Evolutionary conservation across 2,113 vertebrate species (phyloP).

Genomic region (Petroica traversi): DNA sequence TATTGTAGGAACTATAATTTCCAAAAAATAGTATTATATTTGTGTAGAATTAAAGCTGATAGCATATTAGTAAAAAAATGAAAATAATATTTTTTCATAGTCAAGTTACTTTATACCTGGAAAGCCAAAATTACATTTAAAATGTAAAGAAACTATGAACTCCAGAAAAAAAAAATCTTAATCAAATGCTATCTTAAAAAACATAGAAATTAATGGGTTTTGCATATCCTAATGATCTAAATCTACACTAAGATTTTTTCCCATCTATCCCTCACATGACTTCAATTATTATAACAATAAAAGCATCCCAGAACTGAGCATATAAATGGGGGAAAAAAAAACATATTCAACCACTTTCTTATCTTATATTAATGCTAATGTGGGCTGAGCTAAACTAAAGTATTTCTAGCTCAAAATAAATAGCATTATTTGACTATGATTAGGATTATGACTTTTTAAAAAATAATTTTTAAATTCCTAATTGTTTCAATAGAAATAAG

Average conservation of each 20-base stretch:
- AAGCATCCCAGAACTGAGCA: not conserved
- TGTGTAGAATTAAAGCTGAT: not conserved
- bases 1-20: not conserved
- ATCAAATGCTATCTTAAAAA: not conserved
- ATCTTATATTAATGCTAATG: not conserved
- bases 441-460: not conserved
- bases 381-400: not conserved
- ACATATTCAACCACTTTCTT: not conserved
- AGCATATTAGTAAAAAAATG: not conserved
- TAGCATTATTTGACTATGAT: not conserved
- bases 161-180: not conserved
- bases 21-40: not conserved
- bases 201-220: rapidly evolving
- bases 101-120: not conserved
- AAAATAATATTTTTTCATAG: not conserved
- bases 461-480: not conserved
- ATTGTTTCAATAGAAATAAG: not conserved
- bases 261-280: not conserved
- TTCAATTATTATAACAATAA: not conserved
- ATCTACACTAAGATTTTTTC: not conserved
- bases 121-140: not conserved
- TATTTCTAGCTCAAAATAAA: not conserved
- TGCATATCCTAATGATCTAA: not conserved
- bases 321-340: not conserved
- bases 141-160: not conserved